Base-by-base conservation (phyloP, 2,797 vertebrate species). In the Xiphophorus birchmanni region DNA sequence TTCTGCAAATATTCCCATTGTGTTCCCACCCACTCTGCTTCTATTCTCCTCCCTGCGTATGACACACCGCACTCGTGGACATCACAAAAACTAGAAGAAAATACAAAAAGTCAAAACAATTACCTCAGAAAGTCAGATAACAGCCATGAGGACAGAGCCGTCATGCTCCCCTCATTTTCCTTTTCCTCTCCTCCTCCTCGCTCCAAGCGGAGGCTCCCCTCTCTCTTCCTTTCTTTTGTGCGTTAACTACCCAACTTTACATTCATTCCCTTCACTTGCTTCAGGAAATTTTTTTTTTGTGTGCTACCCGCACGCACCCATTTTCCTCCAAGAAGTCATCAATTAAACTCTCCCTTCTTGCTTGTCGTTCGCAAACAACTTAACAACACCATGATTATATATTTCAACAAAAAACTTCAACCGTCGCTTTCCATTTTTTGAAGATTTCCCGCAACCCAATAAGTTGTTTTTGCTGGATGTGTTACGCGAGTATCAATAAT, bases 21-120 rank as follows among this genome's bases (percentile, higher is more conserved):
- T 91, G 91, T 92, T 90, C 89, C 91, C 91, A 84, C 91, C 88
- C 91, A 87, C 87, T 86, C 76, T 37, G 32, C 52, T 79, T 73
- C 84, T 2, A 73, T 74, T 84, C 80, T 54, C 83, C 87, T 84
- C 87, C 86, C 87, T 40, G 71, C 80, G 74, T 78, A 75, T 29
- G 79, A 78, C 80, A 77, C 80, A 69, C 76, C 58, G 29, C 80
- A 83, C 86, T 79, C 69, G 42, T 42, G 42, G 63, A 50, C 87
- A 12, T 54, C 21, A 17, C 17, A 42, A 2, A 17, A 47, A 29
- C 37, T 12, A 40, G 23, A 1, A 35, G 29, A 15, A 13, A 8
- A n/a, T 0, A 40, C 44, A 65, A 26, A 77, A 29, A 76, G 26
- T 42, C 50, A 26, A 73, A 74, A 69, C 37, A 76, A 48, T 83